A percentile compares a stretch with the other conserved stretches of the same genome.
These are phyloP conservation scores for Cosmia trapezina DNA, from an alignment of 2,888 invertebrate genomes.

Conservation along the genomic window DNA sequence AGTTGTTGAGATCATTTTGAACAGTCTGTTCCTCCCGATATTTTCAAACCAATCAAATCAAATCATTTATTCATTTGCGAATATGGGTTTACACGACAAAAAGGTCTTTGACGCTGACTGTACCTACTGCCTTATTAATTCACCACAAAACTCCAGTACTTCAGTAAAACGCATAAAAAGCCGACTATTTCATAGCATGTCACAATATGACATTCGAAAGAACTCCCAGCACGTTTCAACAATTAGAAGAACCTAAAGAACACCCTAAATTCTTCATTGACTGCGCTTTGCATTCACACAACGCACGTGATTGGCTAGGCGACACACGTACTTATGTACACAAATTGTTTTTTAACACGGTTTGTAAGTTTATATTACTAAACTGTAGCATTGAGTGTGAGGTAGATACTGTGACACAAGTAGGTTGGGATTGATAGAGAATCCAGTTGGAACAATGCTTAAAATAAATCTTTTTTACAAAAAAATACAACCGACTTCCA, in stretches of 20 bases:
- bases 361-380: conserved; percentile 37
- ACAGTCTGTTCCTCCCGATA: too few relatives aligned
- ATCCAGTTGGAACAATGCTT: neutral
- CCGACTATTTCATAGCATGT: neutral
- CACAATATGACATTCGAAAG: neutral
- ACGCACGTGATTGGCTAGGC: conserved; percentile 36
- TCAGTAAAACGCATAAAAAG: neutral
- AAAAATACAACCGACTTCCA: too few relatives aligned
- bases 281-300: conserved; percentile 40
- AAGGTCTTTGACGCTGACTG: too few relatives aligned
- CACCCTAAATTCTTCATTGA: conserved; percentile 43
- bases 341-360: conserved; percentile 35
- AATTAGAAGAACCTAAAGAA: conserved; percentile 50
- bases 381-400: conserved; percentile 45
- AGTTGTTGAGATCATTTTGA: too few relatives aligned
- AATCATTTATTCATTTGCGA: too few relatives aligned
- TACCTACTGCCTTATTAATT: too few relatives aligned
- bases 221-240: conserved; percentile 47
- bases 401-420: neutral
- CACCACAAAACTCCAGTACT: neutral
- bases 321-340: conserved; percentile 37
- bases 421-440: conserved; percentile 23
- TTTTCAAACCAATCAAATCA: too few relatives aligned
- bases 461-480: too few relatives aligned
- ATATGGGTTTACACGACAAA: too few relatives aligned